phyloP scores from a whole-genome alignment of 2,888 invertebrate species.

The Chelonus formosanus region DNA sequence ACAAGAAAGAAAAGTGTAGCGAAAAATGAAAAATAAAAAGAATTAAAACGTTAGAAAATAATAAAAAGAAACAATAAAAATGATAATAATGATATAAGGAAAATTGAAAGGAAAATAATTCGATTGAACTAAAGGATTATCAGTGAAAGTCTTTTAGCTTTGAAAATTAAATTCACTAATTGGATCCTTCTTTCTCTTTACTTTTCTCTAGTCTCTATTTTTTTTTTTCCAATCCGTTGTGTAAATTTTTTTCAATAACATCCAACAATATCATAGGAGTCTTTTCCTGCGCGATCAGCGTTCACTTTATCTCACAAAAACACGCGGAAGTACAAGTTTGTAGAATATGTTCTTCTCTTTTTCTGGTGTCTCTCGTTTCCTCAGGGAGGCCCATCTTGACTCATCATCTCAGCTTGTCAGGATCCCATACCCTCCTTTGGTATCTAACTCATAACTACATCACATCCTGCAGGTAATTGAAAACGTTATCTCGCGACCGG shows the following conservation, averaged over 20 bases:
- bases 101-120: background rate
- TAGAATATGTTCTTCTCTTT: conserved; percentile 30
- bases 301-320: conserved; percentile 56
- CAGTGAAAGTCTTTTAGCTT: conserved; percentile 45
- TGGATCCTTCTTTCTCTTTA: conserved; percentile 46
- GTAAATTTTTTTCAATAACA: conserved; percentile 12
- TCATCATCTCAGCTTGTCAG: conserved; percentile 52
- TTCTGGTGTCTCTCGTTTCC: conserved; percentile 17
- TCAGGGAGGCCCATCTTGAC: conserved; percentile 49
- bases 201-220: conserved; percentile 25
- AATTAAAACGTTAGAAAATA: background rate
- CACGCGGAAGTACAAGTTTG: conserved; percentile 51
- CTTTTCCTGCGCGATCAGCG: conserved; percentile 47
- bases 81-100: conserved; percentile 7
- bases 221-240: conserved; percentile 29
- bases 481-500: conserved; percentile 63
- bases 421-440: conserved; percentile 45
- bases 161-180: conserved; percentile 53
- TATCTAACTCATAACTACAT: conserved; percentile 64
- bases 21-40: conserved; percentile 14
- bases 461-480: conserved; percentile 65
- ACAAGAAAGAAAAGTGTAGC: background rate
- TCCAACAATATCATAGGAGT: conserved; percentile 24
- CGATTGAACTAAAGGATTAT: conserved; percentile 47
- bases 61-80: conserved; percentile 2